Evolutionary conservation across 2,888 invertebrate species (phyloP), one percentile per base, ranked within the genome.

Genomic region (Mylabris sibirica): DNA sequence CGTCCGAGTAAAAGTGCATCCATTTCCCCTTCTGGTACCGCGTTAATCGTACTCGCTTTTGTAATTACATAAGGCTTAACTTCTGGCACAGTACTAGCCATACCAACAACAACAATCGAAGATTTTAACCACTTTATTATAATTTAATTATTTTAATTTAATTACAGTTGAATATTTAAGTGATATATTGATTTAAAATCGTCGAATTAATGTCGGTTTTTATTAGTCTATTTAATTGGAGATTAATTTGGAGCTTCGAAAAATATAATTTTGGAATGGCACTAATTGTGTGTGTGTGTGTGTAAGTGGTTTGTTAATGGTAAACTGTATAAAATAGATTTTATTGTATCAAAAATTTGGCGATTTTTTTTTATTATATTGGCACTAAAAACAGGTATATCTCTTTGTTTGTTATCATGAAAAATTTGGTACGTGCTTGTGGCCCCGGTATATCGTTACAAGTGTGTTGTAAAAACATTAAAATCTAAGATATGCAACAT

Each of bases 1-100:
- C 92, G 87, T 74, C 93, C 93, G 66, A 93, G 88, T 74, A 93
- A 88, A 76, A 93, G 85, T 60, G 93, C 93, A 82, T 93, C 93
- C 93, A 93, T 93, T 87, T 93, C 93, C 76, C 92, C 91, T 84
- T 92, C 92, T 9, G 90, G 89, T 79, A 82, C 80, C 41, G 84
- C 81, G 70, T 82, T 82, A 67, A 81, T 80, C 69, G 81, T 78
- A 78, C 84, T 84, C 44, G 89, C 88, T 53, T 89, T 87, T 63
- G 90, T 87, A 83, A 90, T 88, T 83, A 89, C 89, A 73, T 12
- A 53, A 24, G 89, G 88, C 70, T 89, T 89, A 73, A 87, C 87
- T 74, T 82, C 81, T 72, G 80, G 80, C 72, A 80, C 80, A 34
- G 87, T 86, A 72, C 78, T 80, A 63, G 81, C 81, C 80, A 80